Evolutionary conservation across 92 coral and sea anemone genomes (phyloP), one percentile per base, ranked within the genome.

Genomic region (Desmophyllum pertusum): DNA sequence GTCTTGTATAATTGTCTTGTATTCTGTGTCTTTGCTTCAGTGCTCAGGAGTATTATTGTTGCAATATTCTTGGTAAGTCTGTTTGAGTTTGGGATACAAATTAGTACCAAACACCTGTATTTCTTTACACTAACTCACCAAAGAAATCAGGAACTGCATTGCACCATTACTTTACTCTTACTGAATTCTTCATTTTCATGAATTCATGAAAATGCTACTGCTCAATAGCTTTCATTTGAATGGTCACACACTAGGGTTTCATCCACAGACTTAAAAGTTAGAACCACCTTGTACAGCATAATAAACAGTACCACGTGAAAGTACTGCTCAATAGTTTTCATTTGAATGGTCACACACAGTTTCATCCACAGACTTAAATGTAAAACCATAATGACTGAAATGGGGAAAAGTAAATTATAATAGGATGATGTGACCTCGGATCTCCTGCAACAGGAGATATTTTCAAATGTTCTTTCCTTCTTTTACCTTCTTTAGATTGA

Each of bases 41-140:
- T 88, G 78, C n/a, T 84, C 2, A 80, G 89, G 43, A 84, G 89
- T 42, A 69, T 75, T 10, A 91, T 91, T 38, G 94, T 87, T 4
- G 74, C 84, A 45, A 84, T 87, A 50, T 91, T 91, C 78, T 52
- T 91, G 94, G 94, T 91, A 79, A 55, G 91, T 81, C 4, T 19
- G 3, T 66, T 27, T 66, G 17, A 23, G 6, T 31, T 15, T 40
- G 1, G 23, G 23, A 39, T 57, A 10, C 5, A 33, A 51, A 76
- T 8, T 36, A 23, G n/a, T n/a, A n/a, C n/a, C 53, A 1, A 46
- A 46, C 52, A 5, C 52, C 52, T 46, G 52, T 46, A 18, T 46
- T 46, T 46, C n/a, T 46, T 46, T 48, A 14, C 13, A 48, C 13
- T 48, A 13, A 48, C 19, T 15, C 4, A 21, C 53, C 21, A 0